Base-by-base conservation (phyloP, 2,113 vertebrate genomes). In the Anseranas semipalmata region DNA sequence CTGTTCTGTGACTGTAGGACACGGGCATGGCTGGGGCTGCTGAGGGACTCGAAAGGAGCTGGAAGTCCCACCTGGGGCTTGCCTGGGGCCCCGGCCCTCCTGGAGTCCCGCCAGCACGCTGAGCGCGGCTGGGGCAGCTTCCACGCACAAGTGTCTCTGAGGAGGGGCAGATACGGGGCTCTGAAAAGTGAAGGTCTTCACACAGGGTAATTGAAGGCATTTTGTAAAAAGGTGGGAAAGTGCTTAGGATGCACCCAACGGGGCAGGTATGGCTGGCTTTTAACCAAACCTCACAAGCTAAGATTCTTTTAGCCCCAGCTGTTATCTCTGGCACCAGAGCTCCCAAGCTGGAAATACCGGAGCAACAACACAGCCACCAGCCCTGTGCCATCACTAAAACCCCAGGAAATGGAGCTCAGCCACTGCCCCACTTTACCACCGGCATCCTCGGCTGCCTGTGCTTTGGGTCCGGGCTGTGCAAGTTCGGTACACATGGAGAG, bases 1-100 rank as follows among this genome's bases (percentile, higher is more conserved):
- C 5, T 28, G 41, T 66, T 10, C 46, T 6, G 0, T 16, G 4
- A 0, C 25, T 12, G 6, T 10, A 6, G 60, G 55, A 5, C 39
- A 1, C 0, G 9, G 41, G 15, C 16, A 52, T 4, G 22, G 52
- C 9, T 12, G 20, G 39, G 33, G 41, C 30, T 35, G 46, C 7
- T 28, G 67, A 21, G 22, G 65, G 32, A 8, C 56, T 45, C 78
- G 48, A 2, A 30, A 53, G 43, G 8, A 58, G 46, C 72, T 6
- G 43, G 1, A 39, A 43, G 45, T 30, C 25, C 30, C 12, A 0
- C 1, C 14, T 7, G 22, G 66, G 52, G 30, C 56, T 22, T 32
- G 21, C 48, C 18, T 32, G 2, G 9, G 39, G 18, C 15, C 6
- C 24, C 1, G 6, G 2, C 4, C 4, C 46, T 58, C 32, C 62